These are phyloP conservation scores for Odontamblyopus rebecca DNA, from an alignment of 2,797 vertebrate genomes.

Conservation along the genomic window DNA sequence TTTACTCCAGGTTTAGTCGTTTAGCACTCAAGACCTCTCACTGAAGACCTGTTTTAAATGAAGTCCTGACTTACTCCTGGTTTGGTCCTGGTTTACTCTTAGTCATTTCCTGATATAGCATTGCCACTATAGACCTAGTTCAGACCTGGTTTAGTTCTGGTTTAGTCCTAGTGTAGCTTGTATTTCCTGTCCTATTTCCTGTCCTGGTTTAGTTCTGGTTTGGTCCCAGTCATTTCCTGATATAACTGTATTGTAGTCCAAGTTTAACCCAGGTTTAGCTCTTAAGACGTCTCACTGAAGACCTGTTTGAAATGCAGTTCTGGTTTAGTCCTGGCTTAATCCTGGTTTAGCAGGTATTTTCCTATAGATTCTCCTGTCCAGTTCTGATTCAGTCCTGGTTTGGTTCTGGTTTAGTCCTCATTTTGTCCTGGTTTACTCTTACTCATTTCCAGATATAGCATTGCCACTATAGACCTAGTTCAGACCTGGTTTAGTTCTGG, in stretches of 20 bases:
- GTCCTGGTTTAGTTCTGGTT: neutral
- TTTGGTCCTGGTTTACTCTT: neutral
- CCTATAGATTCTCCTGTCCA: neutral
- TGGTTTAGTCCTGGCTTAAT: neutral
- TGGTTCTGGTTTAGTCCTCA: neutral
- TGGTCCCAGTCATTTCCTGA: neutral
- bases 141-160: neutral
- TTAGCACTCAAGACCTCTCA: too few relatives aligned
- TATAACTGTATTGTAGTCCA: neutral
- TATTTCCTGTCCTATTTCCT: too few relatives aligned
- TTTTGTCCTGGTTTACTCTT: too few relatives aligned
- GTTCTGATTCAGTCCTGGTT: neutral
- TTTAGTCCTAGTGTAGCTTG: neutral
- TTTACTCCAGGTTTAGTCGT: neutral
- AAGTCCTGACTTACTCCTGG: neutral
- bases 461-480: too few relatives aligned
- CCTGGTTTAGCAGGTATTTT: neutral
- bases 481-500: too few relatives aligned
- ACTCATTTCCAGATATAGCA: too few relatives aligned
- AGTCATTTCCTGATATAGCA: too few relatives aligned
- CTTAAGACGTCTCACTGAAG: too few relatives aligned
- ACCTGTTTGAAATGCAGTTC: neutral
- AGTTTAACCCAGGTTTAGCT: neutral
- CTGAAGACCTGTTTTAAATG: too few relatives aligned
- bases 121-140: too few relatives aligned